A percentile compares a stretch with the other conserved stretches of the same genome.
These are phyloP conservation scores for Dioctria rufipes DNA, from an alignment of 2,888 invertebrate species.

Conservation along the genomic window DNA sequence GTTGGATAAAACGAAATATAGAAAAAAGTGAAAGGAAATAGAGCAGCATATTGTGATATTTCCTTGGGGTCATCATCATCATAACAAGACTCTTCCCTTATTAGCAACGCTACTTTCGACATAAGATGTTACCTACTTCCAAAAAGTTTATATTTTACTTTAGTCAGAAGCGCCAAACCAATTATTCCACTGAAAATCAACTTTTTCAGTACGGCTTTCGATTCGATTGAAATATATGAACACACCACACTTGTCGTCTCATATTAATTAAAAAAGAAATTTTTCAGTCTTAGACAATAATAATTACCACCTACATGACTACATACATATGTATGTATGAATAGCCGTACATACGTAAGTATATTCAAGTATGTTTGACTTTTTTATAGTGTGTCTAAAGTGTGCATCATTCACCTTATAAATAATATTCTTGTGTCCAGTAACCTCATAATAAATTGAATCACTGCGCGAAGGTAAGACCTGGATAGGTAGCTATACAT, in stretches of 20 bases:
- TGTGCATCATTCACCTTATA: not conserved
- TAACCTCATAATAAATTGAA: constrained; percentile 50
- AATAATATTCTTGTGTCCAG: constrained; percentile 42
- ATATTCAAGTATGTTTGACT: too few species aligned
- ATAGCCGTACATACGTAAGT: too few species aligned
- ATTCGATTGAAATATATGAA: too few species aligned
- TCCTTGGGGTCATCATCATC: not conserved
- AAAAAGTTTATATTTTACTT: too few species aligned
- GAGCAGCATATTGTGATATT: not conserved
- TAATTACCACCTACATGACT: not conserved
- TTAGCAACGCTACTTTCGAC: too few species aligned
- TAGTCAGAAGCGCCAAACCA: too few species aligned
- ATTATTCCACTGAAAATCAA: too few species aligned
- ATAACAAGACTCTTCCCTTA: too few species aligned
- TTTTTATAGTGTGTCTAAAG: not conserved
- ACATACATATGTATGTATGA: too few species aligned
- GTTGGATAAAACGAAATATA: not conserved
- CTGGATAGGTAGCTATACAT: not conserved
- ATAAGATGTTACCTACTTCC: too few species aligned
- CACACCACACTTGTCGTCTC: not conserved
- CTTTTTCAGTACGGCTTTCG: too few species aligned
- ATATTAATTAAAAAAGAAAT: constrained; percentile 15
- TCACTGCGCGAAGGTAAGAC: constrained; percentile 28
- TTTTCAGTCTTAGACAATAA: not conserved
- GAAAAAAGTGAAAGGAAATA: constrained; percentile 30